Evolutionary conservation across 2,888 invertebrate genomes (phyloP).

Genomic region (Polia nebulosa): DNA sequence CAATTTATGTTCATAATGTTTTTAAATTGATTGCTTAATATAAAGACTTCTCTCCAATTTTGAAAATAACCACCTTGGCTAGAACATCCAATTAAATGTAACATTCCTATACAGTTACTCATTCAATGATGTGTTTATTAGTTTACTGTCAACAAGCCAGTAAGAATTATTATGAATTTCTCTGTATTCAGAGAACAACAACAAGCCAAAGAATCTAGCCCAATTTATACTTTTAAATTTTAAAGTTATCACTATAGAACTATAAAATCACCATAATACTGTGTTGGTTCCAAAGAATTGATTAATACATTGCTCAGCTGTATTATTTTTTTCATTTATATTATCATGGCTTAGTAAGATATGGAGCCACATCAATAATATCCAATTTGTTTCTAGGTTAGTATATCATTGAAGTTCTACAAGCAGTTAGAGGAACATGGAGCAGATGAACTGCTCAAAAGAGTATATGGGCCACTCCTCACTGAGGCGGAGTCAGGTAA

Average conservation of each 20-base stretch:
- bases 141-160: conserved; percentile 40
- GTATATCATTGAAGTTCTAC: conserved; percentile 99
- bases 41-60: background rate
- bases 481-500: conserved; percentile 96
- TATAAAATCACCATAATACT: background rate
- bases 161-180: too few species aligned
- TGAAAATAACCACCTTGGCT: background rate
- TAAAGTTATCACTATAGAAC: too few species aligned
- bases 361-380: conserved; percentile 1
- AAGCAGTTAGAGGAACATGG: conserved; percentile 99
- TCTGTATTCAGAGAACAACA: conserved; percentile 24
- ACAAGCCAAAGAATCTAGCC: background rate
- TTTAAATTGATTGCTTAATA: background rate
- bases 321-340: conserved; percentile 1
- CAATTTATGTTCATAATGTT: background rate
- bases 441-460: conserved; percentile 98
- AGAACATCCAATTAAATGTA: conserved; percentile 1
- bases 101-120: conserved; percentile 28
- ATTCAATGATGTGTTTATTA: conserved; percentile 33
- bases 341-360: background rate
- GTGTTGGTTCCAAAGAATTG: background rate
- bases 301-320: too few species aligned
- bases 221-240: background rate
- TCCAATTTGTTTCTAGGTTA: conserved; percentile 93
- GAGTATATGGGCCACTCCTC: conserved; percentile 97